Evolutionary conservation across 2,888 invertebrate species (phyloP), one percentile per base, ranked within the genome.

Genomic region (Drosophila parthenogenetica): DNA sequence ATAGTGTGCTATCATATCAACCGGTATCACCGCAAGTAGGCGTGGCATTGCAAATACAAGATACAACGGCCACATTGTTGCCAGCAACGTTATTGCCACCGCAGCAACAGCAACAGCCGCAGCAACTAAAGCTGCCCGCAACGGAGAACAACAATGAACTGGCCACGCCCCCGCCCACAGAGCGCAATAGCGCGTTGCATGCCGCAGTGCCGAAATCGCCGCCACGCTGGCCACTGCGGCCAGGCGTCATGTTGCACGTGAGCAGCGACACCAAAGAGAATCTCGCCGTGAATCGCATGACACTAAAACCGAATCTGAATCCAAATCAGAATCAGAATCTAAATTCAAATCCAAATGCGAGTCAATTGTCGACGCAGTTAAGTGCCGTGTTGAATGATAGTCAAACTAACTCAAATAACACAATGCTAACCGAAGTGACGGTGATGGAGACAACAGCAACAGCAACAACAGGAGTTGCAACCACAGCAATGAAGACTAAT

Each of bases 221-320:
- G 61, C 92, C 92, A 43, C 91, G 96, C 90, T 98, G 97, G 97
- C 97, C 97, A 8, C 92, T 97, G 68, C 96, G 96, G 89, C 97
- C 97, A 2, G 97, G 97, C 57, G 97, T 97, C 58, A 93, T 97
- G 88, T 96, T 97, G 51, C 97, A 97, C 91, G 95, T 97, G 22
- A 92, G 91, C 81, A 91, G 90, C 69, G 97, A 97, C 93, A 96
- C 96, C 62, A 95, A 96, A 91, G 96, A 96, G 91, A 96, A 95
- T 81, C 89, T 94, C 14, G 94, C 94, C 80, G 94, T 94, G 32
- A 91, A 91, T 85, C 91, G 92, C 60, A 89, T 90, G 89, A 89
- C 90, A 65, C 71, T 90, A 42, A 89, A 87, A 66, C 75, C 81
- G 19, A 79, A 69, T 14, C 16, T 62, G n/a, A 81, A 54, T 40